Evolutionary conservation across 2,113 vertebrate genomes (phyloP), one percentile per base, ranked within the genome.

Genomic region (Petroica traversi): DNA sequence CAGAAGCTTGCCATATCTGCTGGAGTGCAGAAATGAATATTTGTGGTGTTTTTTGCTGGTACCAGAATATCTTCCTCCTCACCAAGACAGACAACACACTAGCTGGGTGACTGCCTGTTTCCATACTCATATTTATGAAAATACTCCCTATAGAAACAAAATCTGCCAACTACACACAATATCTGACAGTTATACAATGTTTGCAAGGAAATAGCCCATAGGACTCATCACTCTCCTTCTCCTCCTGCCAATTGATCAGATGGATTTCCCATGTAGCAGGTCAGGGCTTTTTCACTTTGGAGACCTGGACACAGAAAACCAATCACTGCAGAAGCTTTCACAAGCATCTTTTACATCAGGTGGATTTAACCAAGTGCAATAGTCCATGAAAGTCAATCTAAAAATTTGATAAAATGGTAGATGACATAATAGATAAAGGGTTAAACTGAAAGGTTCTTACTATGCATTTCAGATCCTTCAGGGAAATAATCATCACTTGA

Each of bases 111-210:
- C 89, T 91, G 76, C 40, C 54, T 14, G 20, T 59, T 95, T 87
- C 83, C 76, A 72, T 57, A 43, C 54, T 87, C 48, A 0, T 41
- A 71, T 92, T 93, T 89, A 91, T 93, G 89, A 93, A 94, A 95
- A 73, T 36, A 20, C 40, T 88, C 48, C 48, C 84, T 88, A 68
- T 18, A 83, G 57, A 95, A 97, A 90, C 51, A 92, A 81, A 77
- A 73, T 43, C 40, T 87, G 86, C 77, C 89, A 63, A 25, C 58
- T 45, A 38, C 29, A 55, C 61, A 76, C 57, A 81, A 38, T 7
- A 24, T 45, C 77, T 91, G 85, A 54, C 59, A 61, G 43, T 58
- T 83, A 40, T 20, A 79, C 26, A 54, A 66, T 40, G 80, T 59
- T 68, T 69, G 17, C 67, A 79, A 62, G 45, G 55, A 91, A 92